phyloP scores from a whole-genome alignment of 2,888 invertebrate species.

The Liodrosophila aerea region DNA sequence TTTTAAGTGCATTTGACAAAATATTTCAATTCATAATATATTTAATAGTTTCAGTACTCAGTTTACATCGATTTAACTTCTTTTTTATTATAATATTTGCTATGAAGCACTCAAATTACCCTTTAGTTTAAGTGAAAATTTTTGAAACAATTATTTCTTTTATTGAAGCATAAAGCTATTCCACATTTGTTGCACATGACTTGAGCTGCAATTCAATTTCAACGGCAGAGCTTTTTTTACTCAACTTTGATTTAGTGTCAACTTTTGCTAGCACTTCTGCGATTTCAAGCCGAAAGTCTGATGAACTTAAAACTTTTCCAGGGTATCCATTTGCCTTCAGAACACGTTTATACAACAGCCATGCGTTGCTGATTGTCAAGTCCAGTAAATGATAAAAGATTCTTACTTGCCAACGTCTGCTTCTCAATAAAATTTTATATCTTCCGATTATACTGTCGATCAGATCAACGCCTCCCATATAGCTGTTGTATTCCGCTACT shows the following conservation, averaged over 20 bases:
- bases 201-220: background rate
- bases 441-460: conserved; percentile 1
- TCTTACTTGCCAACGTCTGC: conserved; percentile 5
- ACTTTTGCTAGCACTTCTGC: conserved; percentile 1
- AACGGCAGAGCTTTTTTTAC: background rate
- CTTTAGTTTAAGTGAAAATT: conserved; percentile 1
- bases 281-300: background rate
- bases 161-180: background rate
- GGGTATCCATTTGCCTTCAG: background rate
- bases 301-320: background rate
- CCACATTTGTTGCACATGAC: conserved; percentile 1
- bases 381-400: conserved; percentile 6
- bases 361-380: conserved; percentile 5
- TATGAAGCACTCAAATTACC: no score
- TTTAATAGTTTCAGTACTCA: no score
- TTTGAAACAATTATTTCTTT: conserved; percentile 1
- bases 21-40: no score
- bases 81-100: no score
- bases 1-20: no score
- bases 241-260: background rate
- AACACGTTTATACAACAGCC: background rate
- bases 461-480: conserved; percentile 1
- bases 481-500: conserved; percentile 2
- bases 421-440: background rate
- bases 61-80: no score